Conservation (phyloP, 2,888 invertebrate species). For the Eristalis arbustorum region DNA sequence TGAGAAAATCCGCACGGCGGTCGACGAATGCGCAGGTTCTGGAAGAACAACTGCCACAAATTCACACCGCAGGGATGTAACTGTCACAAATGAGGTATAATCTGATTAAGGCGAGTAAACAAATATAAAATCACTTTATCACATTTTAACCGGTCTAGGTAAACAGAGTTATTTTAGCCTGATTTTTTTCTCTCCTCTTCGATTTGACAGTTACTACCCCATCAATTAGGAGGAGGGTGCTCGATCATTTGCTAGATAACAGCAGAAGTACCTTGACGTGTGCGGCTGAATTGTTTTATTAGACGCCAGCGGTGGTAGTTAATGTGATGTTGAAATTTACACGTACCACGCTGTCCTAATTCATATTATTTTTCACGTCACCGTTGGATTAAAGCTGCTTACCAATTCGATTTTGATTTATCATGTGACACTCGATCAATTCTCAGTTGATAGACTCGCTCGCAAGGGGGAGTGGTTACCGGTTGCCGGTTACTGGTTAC, state of each 20-base stretch:
- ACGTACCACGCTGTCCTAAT: slow-evolving; percentile 39
- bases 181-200: not conserved
- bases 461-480: slow-evolving; percentile 39
- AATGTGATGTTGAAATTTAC: slow-evolving; percentile 42
- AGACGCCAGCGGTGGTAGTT: not conserved
- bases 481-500: no score
- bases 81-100: slow-evolving; percentile 61
- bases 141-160: slow-evolving; percentile 37
- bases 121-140: slow-evolving; percentile 50
- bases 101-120: slow-evolving; percentile 55
- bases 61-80: slow-evolving; percentile 57
- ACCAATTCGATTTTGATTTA: slow-evolving; percentile 52
- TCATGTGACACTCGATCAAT: slow-evolving; percentile 68
- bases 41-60: slow-evolving; percentile 34
- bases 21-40: slow-evolving; percentile 56
- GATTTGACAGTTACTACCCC: slow-evolving; percentile 46
- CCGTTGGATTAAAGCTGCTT: slow-evolving; percentile 50
- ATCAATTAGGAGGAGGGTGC: slow-evolving; percentile 63
- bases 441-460: slow-evolving; percentile 38
- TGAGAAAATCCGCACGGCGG: slow-evolving; percentile 30
- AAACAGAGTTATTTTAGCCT: slow-evolving; percentile 21
- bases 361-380: slow-evolving; percentile 45
- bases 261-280: slow-evolving; percentile 45
- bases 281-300: slow-evolving; percentile 39
- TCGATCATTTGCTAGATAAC: slow-evolving; percentile 68